Evolutionary conservation across 1,140 invertebrate species (phyloP).

Genomic region (Heterodera carotae): DNA sequence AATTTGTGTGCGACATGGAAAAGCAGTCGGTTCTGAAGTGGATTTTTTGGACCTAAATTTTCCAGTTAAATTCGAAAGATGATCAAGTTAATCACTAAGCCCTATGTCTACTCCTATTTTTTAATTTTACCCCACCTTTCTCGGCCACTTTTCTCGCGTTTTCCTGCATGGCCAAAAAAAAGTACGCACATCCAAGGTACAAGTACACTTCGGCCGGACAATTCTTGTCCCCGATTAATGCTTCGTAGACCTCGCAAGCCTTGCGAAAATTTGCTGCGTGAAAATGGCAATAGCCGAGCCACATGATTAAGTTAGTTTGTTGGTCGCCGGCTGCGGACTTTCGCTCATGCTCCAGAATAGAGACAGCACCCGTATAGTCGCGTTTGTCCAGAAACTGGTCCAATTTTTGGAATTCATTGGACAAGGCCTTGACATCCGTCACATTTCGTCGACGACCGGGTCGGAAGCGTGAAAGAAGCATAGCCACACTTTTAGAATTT

Average conservation of each 20-base stretch:
- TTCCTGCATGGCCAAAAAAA: constrained; percentile 84
- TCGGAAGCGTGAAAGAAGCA: constrained; percentile 47
- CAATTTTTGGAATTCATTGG: constrained; percentile 69
- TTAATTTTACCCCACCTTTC: constrained; percentile 57
- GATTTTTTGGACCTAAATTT: constrained; percentile 47
- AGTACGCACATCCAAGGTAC: constrained; percentile 90
- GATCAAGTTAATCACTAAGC: too few relatives aligned
- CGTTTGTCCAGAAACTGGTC: constrained; percentile 84
- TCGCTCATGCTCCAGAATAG: constrained; percentile 76
- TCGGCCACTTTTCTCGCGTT: constrained; percentile 70
- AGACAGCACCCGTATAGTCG: constrained; percentile 90
- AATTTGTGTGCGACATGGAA: constrained; percentile 93
- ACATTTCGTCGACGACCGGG: constrained; percentile 25
- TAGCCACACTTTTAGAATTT: background rate
- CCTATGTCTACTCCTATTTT: too few relatives aligned
- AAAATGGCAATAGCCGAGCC: constrained; percentile 91
- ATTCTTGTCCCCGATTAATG: constrained; percentile 43
- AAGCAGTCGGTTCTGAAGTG: constrained; percentile 69
- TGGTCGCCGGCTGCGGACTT: constrained; percentile 10
- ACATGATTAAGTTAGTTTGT: constrained; percentile 70
- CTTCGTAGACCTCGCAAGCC: constrained; percentile 70
- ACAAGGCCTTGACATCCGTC: background rate
- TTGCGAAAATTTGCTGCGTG: constrained; percentile 89
- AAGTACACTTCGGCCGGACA: constrained; percentile 70
- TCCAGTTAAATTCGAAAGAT: background rate